Evolutionary conservation across 1,140 invertebrate species (phyloP), one percentile per base, ranked within the genome.

Genomic region (Heliothis subflexa): DNA sequence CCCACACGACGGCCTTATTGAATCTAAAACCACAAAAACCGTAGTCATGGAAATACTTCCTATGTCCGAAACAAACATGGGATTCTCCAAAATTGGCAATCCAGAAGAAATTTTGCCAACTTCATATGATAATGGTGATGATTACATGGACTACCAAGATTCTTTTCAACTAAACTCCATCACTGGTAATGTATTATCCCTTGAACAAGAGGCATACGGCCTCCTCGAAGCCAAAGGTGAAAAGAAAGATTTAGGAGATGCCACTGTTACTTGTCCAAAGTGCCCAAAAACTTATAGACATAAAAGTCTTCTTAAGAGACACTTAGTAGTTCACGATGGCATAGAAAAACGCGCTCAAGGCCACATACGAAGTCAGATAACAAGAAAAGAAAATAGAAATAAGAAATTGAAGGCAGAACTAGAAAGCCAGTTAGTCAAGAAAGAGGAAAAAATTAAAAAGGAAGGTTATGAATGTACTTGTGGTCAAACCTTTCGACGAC

Each of bases 31-130:
- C 9, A 92, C 88, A 0, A 91, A 91, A 61, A 92, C 91, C 0
- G 79, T 92, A 74, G 86, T 94, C n/a, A 92, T 94, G 91, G 91
- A 92, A 87, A 92, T 93, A 55, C 81, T 89, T 12, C 90, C 91
- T 3, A 88, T 92, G 81, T 62, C 86, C 55, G 71, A 85, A 14
- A 62, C 76, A 1, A 83, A 74, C 71, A 59, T 86, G 16, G 47
- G 80, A 10, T 77, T 89, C 10, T 61, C 79, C 45, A 91, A 90
- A 80, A 86, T 91, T 16, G 81, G 81, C 0, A 90, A 90, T 33
- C 87, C 91, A 4, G 92, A 94, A 85, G 88, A 91, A 82, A 94
- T 93, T 55, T 78, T 94, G 54, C 88, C 93, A 11, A 93, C 90
- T 7, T 64, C 78, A 0, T 79, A 85, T 70, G 73, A 86, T 45